Percentiles rank a stretch among this genome's conserved stretches.
Evolutionary conservation across 92 coral and sea anemone species (phyloP).

Genomic region (Pocillopora grandis): DNA sequence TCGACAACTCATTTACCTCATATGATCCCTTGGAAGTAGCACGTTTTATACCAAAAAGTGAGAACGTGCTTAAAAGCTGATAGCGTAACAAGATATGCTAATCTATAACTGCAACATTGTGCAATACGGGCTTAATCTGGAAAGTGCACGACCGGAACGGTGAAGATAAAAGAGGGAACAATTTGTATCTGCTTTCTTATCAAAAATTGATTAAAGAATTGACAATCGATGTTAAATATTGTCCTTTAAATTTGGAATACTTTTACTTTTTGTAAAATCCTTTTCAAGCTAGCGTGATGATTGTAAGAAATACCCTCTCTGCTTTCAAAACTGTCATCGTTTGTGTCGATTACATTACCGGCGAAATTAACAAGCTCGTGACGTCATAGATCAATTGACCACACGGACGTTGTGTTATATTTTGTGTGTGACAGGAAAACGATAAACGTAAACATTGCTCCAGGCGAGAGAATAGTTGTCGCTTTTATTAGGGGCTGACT

Average conservation of each 20-base stretch:
- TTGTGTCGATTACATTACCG: neutral
- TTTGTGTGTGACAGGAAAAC: neutral
- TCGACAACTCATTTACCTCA: too few relatives aligned
- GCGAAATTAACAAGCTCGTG: conserved; percentile 1
- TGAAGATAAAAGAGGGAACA: too few relatives aligned
- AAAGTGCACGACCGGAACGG: too few relatives aligned
- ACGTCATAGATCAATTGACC: conserved; percentile 12
- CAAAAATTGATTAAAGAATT: neutral
- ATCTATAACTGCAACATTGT: too few relatives aligned
- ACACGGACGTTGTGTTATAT: conserved; percentile 21
- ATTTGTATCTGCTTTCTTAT: neutral
- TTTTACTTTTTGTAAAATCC: neutral
- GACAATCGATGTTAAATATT: neutral
- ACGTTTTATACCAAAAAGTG: too few relatives aligned
- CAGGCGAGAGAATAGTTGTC: conserved; percentile 2
- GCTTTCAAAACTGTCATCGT: conserved; percentile 26
- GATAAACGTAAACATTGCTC: conserved; percentile 34
- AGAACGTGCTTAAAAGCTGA: too few relatives aligned
- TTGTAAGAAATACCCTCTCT: neutral
- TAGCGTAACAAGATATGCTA: too few relatives aligned
- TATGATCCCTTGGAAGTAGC: too few relatives aligned
- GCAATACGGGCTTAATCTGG: too few relatives aligned
- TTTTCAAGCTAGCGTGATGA: neutral
- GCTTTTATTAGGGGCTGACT: neutral
- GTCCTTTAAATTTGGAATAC: neutral